A percentile compares a stretch with the other conserved stretches of the same genome.
Conservation (phyloP, 2,113 vertebrate genomes). For the Holacanthus passer region DNA sequence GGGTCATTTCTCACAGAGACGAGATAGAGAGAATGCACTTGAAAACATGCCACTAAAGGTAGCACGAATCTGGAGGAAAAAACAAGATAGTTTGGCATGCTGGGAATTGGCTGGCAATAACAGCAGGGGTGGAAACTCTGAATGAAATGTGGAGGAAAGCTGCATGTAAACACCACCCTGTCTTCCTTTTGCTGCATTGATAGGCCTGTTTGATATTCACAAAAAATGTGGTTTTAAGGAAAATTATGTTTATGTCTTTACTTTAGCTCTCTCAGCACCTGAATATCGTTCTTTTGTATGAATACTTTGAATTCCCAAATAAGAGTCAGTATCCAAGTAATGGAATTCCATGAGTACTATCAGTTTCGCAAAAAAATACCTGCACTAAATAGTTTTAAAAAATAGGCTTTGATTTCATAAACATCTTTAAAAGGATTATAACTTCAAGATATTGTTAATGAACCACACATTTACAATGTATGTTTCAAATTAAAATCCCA, state of each 20-base stretch:
- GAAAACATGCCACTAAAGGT: constrained; percentile 32
- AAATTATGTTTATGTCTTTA: background rate
- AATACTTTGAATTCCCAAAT: no score
- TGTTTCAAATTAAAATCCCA: background rate
- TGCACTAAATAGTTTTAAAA: background rate
- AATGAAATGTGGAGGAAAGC: constrained; percentile 15
- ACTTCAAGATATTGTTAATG: no score
- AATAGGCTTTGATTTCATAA: background rate
- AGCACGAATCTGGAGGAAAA: background rate
- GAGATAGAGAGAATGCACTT: constrained; percentile 26
- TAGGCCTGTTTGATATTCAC: background rate
- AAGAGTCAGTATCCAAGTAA: background rate
- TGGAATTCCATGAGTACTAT: background rate
- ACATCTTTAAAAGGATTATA: background rate
- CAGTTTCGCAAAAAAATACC: background rate
- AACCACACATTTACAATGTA: background rate
- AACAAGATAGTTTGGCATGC: background rate
- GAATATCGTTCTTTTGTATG: background rate
- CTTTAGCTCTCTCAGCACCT: no score
- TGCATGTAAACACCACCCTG: background rate
- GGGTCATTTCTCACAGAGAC: constrained; percentile 26
- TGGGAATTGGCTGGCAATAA: constrained; percentile 17
- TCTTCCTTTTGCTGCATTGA: background rate
- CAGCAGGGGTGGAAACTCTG: background rate
- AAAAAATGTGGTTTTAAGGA: background rate